phyloP scores from a whole-genome alignment of 2,888 invertebrate genomes.

The Malthinus seriepunctatus region DNA sequence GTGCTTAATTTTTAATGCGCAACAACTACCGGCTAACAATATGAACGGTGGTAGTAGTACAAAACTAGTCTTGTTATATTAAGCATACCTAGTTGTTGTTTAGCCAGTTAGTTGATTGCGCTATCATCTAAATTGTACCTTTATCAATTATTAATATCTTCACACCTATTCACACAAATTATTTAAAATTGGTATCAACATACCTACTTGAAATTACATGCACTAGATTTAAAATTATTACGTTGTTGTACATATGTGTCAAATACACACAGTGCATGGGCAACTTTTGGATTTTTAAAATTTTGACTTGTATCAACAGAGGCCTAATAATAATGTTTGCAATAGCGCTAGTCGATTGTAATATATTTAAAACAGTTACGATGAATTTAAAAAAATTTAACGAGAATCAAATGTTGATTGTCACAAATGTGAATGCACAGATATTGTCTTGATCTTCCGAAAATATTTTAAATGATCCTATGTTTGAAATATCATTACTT shows the following conservation, averaged over 20 bases:
- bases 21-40: slow-evolving; percentile 21
- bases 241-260: slow-evolving; percentile 46
- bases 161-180: slow-evolving; percentile 14
- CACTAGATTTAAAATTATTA: slow-evolving; percentile 45
- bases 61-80: slow-evolving; percentile 22
- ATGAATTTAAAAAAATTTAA: slow-evolving; percentile 16
- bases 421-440: slow-evolving; percentile 44
- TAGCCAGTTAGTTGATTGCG: slow-evolving; percentile 10
- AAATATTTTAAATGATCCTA: slow-evolving; percentile 49
- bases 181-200: slow-evolving; percentile 3
- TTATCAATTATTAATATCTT: slow-evolving; percentile 21
- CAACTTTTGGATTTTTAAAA: slow-evolving; percentile 4
- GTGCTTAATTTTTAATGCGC: slow-evolving; percentile 45
- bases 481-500: slow-evolving; percentile 52
- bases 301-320: slow-evolving; percentile 32
- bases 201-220: slow-evolving; percentile 32
- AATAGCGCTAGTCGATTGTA: slow-evolving; percentile 48
- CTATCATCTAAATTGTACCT: slow-evolving; percentile 20
- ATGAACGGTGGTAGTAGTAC: slow-evolving; percentile 3
- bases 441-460: slow-evolving; percentile 53
- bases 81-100: slow-evolving; percentile 7
- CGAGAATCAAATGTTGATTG: slow-evolving; percentile 43
- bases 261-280: slow-evolving; percentile 32
- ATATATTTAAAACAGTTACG: slow-evolving; percentile 1
- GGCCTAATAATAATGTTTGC: slow-evolving; percentile 49